Base-by-base conservation (phyloP, 2,888 invertebrate genomes). In the Diarsia mendica region DNA sequence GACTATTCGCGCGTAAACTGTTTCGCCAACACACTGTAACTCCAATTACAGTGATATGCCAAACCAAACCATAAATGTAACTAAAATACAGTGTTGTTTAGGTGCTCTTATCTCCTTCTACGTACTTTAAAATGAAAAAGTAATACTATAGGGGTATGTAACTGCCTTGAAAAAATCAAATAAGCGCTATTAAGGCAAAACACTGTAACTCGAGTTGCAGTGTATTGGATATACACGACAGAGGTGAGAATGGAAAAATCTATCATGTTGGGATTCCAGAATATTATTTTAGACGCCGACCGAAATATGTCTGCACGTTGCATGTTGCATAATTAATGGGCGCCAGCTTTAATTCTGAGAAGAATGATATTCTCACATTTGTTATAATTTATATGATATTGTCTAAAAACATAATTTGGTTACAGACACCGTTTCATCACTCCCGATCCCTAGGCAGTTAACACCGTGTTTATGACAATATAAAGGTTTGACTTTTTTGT, bases 231-330 rank as follows among this genome's bases (percentile, higher is more conserved):
- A n/a, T n/a, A n/a, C n/a, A n/a, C n/a, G n/a, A n/a, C n/a, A n/a
- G n/a, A n/a, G n/a, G 82, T 75, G 81, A 83, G 84, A 86, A 89
- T 87, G 83, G 88, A 86, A 88, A 90, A 90, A 91, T 90, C 82
- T 90, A 88, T 88, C 88, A 89, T 89, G 87, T 88, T 85, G 85
- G 84, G 78, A 89, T 90, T 88, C 84, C 90, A 89, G 87, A 88
- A 88, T 89, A 91, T 89, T 91, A 91, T 93, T 93, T 92, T 91
- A 90, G 91, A 91, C 89, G 87, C 87, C 90, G 93, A 89, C 92
- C 93, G 93, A 92, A 92, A 92, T 93, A 90, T 90, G 91, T 93
- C 92, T 87, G 67, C 83, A 67, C 63, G 82, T 78, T 82, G 90
- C 88, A 83, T 84, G 88, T 83, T 77, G 88, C 90, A 91, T 91